phyloP scores from a whole-genome alignment of 2,888 invertebrate species.

The Dorcus hopei region DNA sequence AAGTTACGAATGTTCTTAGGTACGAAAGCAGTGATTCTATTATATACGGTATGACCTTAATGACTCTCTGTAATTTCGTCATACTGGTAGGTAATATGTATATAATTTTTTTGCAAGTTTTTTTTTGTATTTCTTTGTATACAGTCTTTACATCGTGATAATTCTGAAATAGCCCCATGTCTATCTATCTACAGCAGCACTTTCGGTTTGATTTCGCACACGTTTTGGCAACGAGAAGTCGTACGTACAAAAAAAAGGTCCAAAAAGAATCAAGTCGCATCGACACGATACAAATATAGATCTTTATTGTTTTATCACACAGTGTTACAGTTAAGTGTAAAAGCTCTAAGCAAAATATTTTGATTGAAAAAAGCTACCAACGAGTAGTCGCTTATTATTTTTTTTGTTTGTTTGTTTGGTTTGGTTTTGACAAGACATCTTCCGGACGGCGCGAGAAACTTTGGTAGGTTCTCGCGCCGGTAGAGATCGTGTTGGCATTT shows the following conservation, averaged over 20 bases:
- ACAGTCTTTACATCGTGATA: constrained; percentile 43
- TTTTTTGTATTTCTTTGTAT: constrained; percentile 18
- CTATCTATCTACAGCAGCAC: constrained; percentile 11
- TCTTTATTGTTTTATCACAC: constrained; percentile 28
- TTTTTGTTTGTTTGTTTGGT: neutral
- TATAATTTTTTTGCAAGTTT: constrained; percentile 5
- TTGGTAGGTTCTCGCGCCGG: too few species aligned
- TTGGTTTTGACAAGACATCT: neutral
- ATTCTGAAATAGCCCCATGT: constrained; percentile 37
- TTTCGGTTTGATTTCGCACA: constrained; percentile 5
- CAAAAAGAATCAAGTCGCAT: neutral
- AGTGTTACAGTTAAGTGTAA: constrained; percentile 20
- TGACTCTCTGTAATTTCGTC: constrained; percentile 29
- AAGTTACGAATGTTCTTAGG: constrained; percentile 24
- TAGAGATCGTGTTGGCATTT: too few species aligned
- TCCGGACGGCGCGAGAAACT: too few species aligned
- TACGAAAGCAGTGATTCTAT: constrained; percentile 39
- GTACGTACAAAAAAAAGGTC: neutral
- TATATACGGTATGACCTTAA: constrained; percentile 15
- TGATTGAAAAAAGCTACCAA: constrained; percentile 24
- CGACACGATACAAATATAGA: constrained; percentile 2
- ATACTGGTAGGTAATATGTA: neutral
- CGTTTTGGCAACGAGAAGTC: constrained; percentile 31
- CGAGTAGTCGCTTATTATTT: neutral
- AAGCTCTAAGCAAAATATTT: constrained; percentile 28